Evolutionary conservation across 2,113 vertebrate genomes (phyloP).

Genomic region (Gallinago paraguaiae): DNA sequence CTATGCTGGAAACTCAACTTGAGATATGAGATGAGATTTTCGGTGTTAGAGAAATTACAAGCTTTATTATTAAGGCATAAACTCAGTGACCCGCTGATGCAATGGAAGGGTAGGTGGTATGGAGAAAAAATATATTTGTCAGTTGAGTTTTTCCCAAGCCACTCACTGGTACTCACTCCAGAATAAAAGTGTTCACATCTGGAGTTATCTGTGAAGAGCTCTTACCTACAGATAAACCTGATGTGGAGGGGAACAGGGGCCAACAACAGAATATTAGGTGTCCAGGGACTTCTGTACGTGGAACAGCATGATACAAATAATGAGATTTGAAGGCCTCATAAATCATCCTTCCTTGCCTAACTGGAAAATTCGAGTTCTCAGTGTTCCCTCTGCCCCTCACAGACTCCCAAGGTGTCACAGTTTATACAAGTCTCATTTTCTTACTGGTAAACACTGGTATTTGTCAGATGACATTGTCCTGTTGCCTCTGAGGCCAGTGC

Average conservation of each 20-base stretch:
- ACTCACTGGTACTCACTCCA: neutral
- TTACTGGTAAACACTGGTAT: neutral
- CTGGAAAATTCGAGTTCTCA: neutral
- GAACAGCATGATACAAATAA: neutral
- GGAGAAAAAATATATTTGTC: neutral
- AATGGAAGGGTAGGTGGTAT: neutral
- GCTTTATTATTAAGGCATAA: neutral
- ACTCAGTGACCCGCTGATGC: neutral
- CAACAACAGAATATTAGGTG: accelerated
- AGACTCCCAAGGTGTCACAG: neutral
- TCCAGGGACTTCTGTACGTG: neutral
- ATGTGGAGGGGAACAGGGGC: neutral
- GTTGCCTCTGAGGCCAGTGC: accelerated
- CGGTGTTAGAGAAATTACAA: neutral
- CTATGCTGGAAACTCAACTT: neutral
- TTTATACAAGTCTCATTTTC: neutral
- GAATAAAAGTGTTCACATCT: neutral
- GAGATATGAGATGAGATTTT: neutral
- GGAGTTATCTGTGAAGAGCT: neutral
- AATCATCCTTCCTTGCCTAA: neutral
- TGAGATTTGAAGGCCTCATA: neutral
- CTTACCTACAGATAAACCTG: neutral
- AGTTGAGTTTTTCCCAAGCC: neutral
- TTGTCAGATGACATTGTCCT: neutral
- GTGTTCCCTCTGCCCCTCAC: neutral